Evolutionary conservation across 2,797 vertebrate species (phyloP).

Genomic region (Falco peregrinus): DNA sequence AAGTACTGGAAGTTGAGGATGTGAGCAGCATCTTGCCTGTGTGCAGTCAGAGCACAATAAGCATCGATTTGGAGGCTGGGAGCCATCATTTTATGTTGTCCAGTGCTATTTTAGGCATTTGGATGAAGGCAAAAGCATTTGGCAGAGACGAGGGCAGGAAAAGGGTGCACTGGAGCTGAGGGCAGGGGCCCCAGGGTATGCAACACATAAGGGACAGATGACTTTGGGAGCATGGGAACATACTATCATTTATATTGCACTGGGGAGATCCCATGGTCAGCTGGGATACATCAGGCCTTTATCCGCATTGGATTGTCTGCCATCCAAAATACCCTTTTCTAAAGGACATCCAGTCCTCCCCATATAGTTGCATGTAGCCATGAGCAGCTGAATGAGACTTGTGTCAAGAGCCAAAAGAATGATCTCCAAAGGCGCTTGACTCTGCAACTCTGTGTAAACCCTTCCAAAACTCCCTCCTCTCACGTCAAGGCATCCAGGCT

Average conservation of each 20-base stretch:
- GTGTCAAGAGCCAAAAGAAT: neutral
- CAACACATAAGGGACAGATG: neutral
- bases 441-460: neutral
- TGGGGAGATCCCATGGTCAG: neutral
- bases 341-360: neutral
- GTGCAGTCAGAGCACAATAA: rapidly evolving
- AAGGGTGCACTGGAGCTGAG: neutral
- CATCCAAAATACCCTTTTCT: neutral
- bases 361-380: neutral
- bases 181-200: neutral
- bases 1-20: neutral
- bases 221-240: neutral
- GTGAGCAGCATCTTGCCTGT: neutral
- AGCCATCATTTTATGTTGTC: neutral
- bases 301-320: neutral
- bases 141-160: neutral
- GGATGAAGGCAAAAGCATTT: neutral
- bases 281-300: neutral
- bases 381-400: neutral
- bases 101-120: neutral
- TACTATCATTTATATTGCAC: neutral
- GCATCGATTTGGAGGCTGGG: neutral
- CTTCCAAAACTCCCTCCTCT: neutral
- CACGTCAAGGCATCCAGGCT: neutral
- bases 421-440: neutral